Conservation (phyloP, 2,888 invertebrate genomes). For the Agapostemon virescens region DNA sequence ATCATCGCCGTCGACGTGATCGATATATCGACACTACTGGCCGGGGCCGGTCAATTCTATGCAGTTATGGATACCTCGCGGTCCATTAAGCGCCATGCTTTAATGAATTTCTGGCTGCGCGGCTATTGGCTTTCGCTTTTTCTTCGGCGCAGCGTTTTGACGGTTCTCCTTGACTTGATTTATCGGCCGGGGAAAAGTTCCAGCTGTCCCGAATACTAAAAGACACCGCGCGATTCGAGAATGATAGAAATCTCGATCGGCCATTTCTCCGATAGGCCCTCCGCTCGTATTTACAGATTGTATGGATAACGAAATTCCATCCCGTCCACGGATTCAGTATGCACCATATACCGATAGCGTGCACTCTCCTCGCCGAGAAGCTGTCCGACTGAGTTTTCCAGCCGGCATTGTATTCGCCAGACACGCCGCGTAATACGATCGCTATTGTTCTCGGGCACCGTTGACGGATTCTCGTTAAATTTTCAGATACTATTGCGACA, state of each 20-base stretch:
- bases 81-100: constrained; percentile 56
- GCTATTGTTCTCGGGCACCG: neutral
- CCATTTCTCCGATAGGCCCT: constrained; percentile 12
- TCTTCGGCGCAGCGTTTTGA: constrained; percentile 42
- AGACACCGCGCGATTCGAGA: constrained; percentile 11
- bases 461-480: neutral
- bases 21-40: constrained; percentile 65
- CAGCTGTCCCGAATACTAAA: constrained; percentile 25
- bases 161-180: constrained; percentile 55
- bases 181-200: constrained; percentile 46
- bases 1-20: constrained; percentile 73
- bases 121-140: constrained; percentile 49
- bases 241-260: constrained; percentile 26
- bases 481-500: neutral
- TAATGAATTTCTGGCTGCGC: constrained; percentile 51
- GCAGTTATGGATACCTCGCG: constrained; percentile 41
- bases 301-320: constrained; percentile 17
- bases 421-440: neutral
- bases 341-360: neutral
- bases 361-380: neutral
- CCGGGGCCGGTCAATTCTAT: constrained; percentile 53
- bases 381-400: neutral
- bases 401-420: neutral
- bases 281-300: constrained; percentile 30
- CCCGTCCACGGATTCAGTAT: neutral